Evolutionary conservation across 1,140 invertebrate genomes (phyloP).

Genomic region (Dendroctonus valens): DNA sequence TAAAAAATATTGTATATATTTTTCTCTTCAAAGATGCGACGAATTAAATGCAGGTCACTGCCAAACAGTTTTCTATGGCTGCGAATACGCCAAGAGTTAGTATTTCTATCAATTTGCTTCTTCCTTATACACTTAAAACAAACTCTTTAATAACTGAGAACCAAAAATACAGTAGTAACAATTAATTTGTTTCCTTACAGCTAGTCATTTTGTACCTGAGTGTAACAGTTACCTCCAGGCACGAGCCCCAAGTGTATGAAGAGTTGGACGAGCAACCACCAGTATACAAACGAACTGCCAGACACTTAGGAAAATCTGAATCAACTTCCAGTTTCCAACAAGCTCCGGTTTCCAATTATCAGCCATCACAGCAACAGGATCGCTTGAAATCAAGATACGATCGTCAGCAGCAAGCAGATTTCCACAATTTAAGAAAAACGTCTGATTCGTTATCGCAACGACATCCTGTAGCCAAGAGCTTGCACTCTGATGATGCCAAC

Average conservation of each 20-base stretch:
- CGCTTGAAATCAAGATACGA: conserved; percentile 35
- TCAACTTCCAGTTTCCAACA: neutral
- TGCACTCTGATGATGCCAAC: conserved; percentile 1
- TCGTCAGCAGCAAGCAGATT: conserved; percentile 39
- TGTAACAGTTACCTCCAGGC: conserved; percentile 4
- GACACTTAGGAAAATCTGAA: conserved; percentile 12
- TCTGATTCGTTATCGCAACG: neutral
- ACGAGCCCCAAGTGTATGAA: conserved; percentile 40
- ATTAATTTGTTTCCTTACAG: conserved; percentile 22
- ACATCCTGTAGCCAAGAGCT: neutral
- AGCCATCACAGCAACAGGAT: conserved; percentile 38
- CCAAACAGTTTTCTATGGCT: too few species aligned
- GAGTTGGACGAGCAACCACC: conserved; percentile 25
- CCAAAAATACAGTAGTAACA: neutral
- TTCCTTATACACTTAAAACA: too few species aligned
- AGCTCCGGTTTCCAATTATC: conserved; percentile 33
- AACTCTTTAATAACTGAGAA: too few species aligned
- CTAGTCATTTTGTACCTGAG: conserved; percentile 24
- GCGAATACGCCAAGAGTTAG: too few species aligned
- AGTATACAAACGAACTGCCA: conserved; percentile 25
- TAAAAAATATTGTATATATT: too few species aligned
- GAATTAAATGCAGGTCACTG: too few species aligned
- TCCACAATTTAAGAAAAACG: conserved; percentile 9
- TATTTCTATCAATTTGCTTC: too few species aligned
- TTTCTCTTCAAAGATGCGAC: too few species aligned